Evolutionary conservation across 2,113 vertebrate genomes (phyloP), one percentile per base, ranked within the genome.

Genomic region (Clarias batrachus): DNA sequence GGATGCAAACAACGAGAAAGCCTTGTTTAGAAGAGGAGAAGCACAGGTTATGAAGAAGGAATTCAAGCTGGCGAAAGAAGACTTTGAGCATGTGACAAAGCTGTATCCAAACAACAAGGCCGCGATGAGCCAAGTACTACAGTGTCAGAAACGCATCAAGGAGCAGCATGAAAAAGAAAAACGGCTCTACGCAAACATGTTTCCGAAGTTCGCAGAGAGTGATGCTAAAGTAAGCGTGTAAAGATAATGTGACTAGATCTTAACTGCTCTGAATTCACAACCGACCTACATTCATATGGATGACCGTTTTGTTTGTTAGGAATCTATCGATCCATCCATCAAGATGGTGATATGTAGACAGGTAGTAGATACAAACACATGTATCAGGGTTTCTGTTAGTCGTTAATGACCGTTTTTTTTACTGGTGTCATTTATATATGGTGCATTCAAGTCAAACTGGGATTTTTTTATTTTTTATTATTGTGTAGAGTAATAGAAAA

Each of bases 181-280:
- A 79, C 97, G 95, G 90, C 96, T 97, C 85, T 99, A 99, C 0
- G 98, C 97, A 90, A 99, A 99, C 92, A 99, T 99, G 98, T 99
- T 99, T 90, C 96, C 98, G 91, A 98, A 96, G 91, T 96, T 99
- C 83, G 96, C 96, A 19, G 97, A 97, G 89, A 95, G 96, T 82
- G 97, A 99, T 78, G 89, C 94, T 13, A 99, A 97, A 95, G 98
- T 98, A 76, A 88, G 84, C n/a, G 23, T 25, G 13, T 56, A 21
- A 16, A 56, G 41, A n/a, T 14, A 0, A 6, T 52, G 25, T 13
- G 70, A 71, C 10, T 41, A 11, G 17, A 73, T 33, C 66, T 33
- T 17, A 68, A 68, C 65, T 30, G 27, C n/a, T 30, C 65, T 68
- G 3, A 14, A 30, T 68, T 16, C 6, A 62, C 19, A 65, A 11